Percentiles rank a stretch among this genome's conserved stretches.
Evolutionary conservation across 2,113 vertebrate species (phyloP).

Genomic region (Onychostoma macrolepis): DNA sequence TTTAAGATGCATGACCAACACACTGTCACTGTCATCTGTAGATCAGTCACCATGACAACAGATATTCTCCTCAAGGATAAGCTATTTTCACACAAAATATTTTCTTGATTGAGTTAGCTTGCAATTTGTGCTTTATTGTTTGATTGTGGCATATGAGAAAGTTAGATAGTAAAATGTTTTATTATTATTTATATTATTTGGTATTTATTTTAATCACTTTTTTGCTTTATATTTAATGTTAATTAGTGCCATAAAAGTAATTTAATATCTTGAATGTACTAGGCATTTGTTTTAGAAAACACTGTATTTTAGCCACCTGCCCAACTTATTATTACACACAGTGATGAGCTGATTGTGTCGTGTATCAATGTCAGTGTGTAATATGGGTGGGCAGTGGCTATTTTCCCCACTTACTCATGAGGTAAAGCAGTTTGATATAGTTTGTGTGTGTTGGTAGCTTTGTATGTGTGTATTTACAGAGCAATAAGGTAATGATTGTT

Average conservation of each 20-base stretch:
- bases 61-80: slow-evolving; percentile 41
- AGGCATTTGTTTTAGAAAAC: neutral
- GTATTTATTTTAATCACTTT: neutral
- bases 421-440: neutral
- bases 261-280: neutral
- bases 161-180: neutral
- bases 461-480: neutral
- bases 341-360: slow-evolving; percentile 50
- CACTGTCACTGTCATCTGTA: slow-evolving; percentile 48
- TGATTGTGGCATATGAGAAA: neutral
- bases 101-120: neutral
- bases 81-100: slow-evolving; percentile 5
- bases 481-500: neutral
- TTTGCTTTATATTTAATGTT: neutral
- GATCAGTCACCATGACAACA: slow-evolving; percentile 65
- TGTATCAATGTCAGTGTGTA: slow-evolving; percentile 20
- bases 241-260: neutral
- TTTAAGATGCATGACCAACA: slow-evolving; percentile 37
- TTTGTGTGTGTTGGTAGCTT: slow-evolving; percentile 18
- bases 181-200: neutral
- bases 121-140: neutral
- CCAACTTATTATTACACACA: slow-evolving; percentile 27
- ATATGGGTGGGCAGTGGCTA: neutral
- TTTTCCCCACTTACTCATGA: neutral
- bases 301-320: slow-evolving; percentile 34